phyloP scores from a whole-genome alignment of 2,797 vertebrate genomes.

The Betta splendens region DNA sequence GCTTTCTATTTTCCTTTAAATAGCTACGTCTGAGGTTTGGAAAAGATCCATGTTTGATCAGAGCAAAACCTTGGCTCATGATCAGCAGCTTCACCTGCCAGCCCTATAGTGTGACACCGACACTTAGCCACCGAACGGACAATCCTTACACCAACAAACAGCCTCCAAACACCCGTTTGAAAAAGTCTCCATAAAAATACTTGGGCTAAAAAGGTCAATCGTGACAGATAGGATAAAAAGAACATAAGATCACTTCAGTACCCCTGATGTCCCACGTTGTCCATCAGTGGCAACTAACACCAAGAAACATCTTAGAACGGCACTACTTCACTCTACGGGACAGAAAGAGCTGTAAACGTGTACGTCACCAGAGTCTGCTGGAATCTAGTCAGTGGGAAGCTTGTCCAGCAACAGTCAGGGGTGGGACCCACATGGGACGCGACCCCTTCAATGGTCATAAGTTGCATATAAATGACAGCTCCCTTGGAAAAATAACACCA shows the following conservation, averaged over 20 bases:
- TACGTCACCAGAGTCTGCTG: slow-evolving; percentile 35
- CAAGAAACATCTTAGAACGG: slow-evolving; percentile 35
- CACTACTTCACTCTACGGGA: slow-evolving; percentile 46
- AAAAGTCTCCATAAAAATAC: slow-evolving; percentile 31
- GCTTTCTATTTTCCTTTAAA: slow-evolving; percentile 17
- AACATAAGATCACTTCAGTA: slow-evolving; percentile 11
- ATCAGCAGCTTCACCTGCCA: slow-evolving; percentile 13
- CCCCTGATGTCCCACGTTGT: slow-evolving; percentile 38
- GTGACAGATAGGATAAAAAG: slow-evolving; percentile 26
- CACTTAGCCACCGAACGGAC: not conserved
- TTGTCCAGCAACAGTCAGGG: slow-evolving; percentile 22
- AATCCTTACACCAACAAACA: slow-evolving; percentile 16
- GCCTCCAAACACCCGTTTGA: slow-evolving; percentile 19
- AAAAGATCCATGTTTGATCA: slow-evolving; percentile 15
- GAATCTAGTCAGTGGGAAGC: slow-evolving; percentile 10
- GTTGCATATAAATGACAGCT: slow-evolving; percentile 40
- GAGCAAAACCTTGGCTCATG: slow-evolving; percentile 30
- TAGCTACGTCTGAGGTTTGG: slow-evolving; percentile 8
- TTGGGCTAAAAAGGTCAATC: slow-evolving; percentile 32
- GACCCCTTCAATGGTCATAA: slow-evolving; percentile 1
- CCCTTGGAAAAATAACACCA: slow-evolving; percentile 19
- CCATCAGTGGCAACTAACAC: slow-evolving; percentile 38
- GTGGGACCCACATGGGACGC: slow-evolving; percentile 12
- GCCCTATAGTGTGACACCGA: slow-evolving; percentile 34
- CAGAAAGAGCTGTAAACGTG: slow-evolving; percentile 65